Percentiles rank a stretch among this genome's conserved stretches.
phyloP scores from a whole-genome alignment of 2,113 vertebrate species.

The Perca fluviatilis region DNA sequence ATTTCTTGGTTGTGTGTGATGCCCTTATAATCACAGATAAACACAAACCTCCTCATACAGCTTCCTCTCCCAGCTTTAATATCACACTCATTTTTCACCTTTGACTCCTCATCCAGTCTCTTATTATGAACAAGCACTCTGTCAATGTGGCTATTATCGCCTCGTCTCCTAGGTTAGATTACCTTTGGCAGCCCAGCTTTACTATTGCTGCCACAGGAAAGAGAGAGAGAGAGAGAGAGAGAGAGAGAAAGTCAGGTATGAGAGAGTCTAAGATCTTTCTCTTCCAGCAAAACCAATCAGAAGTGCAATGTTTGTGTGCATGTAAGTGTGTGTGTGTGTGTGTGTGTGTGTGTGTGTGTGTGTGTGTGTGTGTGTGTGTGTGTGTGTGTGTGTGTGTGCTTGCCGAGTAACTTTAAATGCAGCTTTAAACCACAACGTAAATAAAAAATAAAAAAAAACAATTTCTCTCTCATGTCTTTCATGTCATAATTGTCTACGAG shows the following conservation, averaged over 20 bases:
- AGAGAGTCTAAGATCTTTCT: slow-evolving; percentile 30
- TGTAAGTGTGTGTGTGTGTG: slow-evolving; percentile 13
- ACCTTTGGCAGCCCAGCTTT: slow-evolving; percentile 73
- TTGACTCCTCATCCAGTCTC: slow-evolving; percentile 80
- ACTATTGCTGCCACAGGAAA: slow-evolving; percentile 54
- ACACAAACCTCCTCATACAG: slow-evolving; percentile 55
- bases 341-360: not conserved
- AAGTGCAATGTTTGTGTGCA: slow-evolving; percentile 13
- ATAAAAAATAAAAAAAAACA: not conserved
- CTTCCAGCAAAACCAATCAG: slow-evolving; percentile 42
- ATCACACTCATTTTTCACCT: slow-evolving; percentile 84
- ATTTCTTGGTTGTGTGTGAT: slow-evolving; percentile 48
- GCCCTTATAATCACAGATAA: slow-evolving; percentile 69
- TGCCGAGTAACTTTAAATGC: slow-evolving; percentile 1
- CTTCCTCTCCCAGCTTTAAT: slow-evolving; percentile 70
- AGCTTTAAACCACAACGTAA: not conserved
- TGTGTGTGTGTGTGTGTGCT: not conserved
- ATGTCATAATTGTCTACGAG: not conserved
- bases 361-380: not conserved
- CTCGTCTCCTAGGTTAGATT: slow-evolving; percentile 79
- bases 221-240: slow-evolving; percentile 19
- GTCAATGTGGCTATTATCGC: slow-evolving; percentile 81
- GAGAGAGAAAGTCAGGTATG: slow-evolving; percentile 23
- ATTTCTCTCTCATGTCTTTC: slow-evolving; percentile 9
- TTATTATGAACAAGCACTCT: slow-evolving; percentile 78